Base-by-base conservation (phyloP, 1,140 invertebrate genomes). In the Cheumatopsyche charites region DNA sequence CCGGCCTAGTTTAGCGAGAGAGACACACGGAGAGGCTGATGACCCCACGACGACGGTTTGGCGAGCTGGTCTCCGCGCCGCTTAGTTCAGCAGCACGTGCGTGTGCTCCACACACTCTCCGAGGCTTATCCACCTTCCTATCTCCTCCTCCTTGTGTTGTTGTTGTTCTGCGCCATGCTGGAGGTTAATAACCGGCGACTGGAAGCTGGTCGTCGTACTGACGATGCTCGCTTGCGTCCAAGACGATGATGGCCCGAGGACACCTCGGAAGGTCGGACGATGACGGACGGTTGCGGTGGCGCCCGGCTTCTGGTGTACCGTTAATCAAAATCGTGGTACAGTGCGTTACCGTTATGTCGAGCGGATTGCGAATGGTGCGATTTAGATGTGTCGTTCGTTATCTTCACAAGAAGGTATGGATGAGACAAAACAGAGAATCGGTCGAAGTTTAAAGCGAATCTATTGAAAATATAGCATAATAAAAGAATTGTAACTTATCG, bases 1-100 rank as follows among this genome's bases (percentile, higher is more conserved):
- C 73, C 73, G 73, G 73, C 73, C 73, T 62, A 74, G 73, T 74
- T 58, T 74, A 66, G 66, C 15, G 73, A 74, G 73, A 68, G n/a
- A 62, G 72, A 65, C 69, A 67, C 11, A 15, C 11, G 11, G 43
- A 62, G 73, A 74, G 73, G 73, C 11, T 71, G 73, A 67, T 74
- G 73, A 74, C 67, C 72, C 41, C 73, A n/a, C n/a, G 9, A 11
- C 4, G 43, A 25, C 62, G 26, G 73, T 71, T 74, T 74, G 73
- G 73, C 73, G 68, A 74, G 68, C 52, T 61, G 36, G 29, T 25
- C n/a, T n/a, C n/a, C n/a, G n/a, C n/a, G 61, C 67, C 52, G 41
- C n/a, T n/a, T n/a, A n/a, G n/a, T n/a, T 26, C 23, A 5, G 19
- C 55, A 67, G 29, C 73, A 74, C 73, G 73, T 74, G 73, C 73